These are phyloP conservation scores for Villa cingulata DNA, from an alignment of 2,888 invertebrate species.

Conservation along the genomic window DNA sequence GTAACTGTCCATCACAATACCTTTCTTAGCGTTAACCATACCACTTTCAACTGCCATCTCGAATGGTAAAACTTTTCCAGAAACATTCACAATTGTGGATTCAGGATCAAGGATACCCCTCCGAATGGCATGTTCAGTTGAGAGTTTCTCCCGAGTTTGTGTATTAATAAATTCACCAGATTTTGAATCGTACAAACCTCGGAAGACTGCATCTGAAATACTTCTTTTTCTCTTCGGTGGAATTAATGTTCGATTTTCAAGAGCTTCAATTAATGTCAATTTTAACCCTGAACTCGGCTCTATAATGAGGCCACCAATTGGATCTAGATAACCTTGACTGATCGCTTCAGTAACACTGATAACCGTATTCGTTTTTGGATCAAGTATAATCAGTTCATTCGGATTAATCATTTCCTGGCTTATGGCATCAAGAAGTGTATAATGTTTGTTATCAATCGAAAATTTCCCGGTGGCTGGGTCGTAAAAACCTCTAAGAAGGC, in stretches of 20 bases:
- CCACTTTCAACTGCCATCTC: conserved; percentile 66
- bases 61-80: conserved; percentile 69
- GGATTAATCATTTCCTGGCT: conserved; percentile 60
- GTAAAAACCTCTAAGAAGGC: conserved; percentile 66
- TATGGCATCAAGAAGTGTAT: conserved; percentile 63
- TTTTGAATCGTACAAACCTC: conserved; percentile 77
- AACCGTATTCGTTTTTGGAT: conserved; percentile 66
- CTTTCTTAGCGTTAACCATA: conserved; percentile 60
- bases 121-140: conserved; percentile 70
- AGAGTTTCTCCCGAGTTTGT: conserved; percentile 62
- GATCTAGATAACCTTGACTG: conserved; percentile 59
- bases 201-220: conserved; percentile 77
- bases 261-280: conserved; percentile 68
- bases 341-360: conserved; percentile 71
- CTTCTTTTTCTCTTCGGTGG: conserved; percentile 72
- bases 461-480: conserved; percentile 60
- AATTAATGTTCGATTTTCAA: conserved; percentile 66
- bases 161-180: conserved; percentile 72
- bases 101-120: conserved; percentile 73
- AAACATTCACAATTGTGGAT: conserved; percentile 71
- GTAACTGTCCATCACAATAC: conserved; percentile 49
- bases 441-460: conserved; percentile 50
- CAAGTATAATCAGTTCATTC: conserved; percentile 61
- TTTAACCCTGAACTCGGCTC: conserved; percentile 62
- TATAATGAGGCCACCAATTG: conserved; percentile 61